Percentiles rank a stretch among this genome's conserved stretches.
phyloP scores from a whole-genome alignment of 53 echinoderm and acorn worm genomes.

The Astropecten irregularis region DNA sequence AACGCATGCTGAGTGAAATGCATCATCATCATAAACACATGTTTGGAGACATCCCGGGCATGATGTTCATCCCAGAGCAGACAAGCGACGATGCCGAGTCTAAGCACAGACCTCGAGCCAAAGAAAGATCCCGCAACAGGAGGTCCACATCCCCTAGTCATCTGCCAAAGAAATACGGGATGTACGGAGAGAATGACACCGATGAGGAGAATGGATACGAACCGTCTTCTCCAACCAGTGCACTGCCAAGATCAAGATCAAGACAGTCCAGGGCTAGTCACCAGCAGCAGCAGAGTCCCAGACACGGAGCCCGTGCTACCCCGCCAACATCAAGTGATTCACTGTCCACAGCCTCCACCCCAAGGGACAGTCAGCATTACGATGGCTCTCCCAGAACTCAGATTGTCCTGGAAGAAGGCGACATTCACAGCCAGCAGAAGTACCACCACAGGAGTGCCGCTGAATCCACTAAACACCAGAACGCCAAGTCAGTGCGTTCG shows the following conservation, averaged over 20 bases:
- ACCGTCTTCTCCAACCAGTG: conserved; percentile 35
- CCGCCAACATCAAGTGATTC: neutral
- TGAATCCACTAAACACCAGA: neutral
- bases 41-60: conserved; percentile 5
- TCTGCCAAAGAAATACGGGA: conserved; percentile 16
- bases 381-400: neutral
- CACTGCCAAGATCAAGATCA: conserved; percentile 26
- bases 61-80: conserved; percentile 38
- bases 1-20: conserved; percentile 1
- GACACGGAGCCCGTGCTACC: neutral
- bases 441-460: neutral
- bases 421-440: neutral
- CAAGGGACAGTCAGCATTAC: neutral
- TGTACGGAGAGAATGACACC: conserved; percentile 29
- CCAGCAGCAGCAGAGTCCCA: neutral
- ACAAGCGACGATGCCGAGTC: neutral
- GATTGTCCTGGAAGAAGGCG: neutral
- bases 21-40: neutral
- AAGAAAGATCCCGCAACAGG: neutral
- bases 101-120: neutral
- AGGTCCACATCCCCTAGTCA: neutral
- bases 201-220: conserved; percentile 35
- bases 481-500: neutral
- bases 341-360: neutral
- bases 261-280: neutral